phyloP scores from a whole-genome alignment of 2,113 vertebrate genomes.

The Nipponia nippon region DNA sequence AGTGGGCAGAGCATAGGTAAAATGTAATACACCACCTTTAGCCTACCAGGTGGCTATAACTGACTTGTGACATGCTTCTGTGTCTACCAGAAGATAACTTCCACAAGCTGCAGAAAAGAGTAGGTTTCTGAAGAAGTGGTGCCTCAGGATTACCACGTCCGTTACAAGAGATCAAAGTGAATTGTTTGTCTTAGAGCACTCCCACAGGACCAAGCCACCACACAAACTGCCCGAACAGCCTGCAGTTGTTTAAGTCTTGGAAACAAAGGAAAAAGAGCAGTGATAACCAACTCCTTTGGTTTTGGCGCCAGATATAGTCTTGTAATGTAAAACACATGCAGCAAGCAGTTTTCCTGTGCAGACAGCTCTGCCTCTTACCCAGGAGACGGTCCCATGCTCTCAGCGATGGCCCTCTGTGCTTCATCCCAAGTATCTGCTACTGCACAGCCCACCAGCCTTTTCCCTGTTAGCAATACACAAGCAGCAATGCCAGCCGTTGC shows the following conservation, averaged over 20 bases:
- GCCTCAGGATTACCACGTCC: conserved; percentile 18
- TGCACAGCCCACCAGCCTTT: background rate
- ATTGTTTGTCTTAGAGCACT: conserved; percentile 24
- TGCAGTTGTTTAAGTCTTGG: conserved; percentile 13
- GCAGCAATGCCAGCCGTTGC: accelerated
- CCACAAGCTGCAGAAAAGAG: background rate
- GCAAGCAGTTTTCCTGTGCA: background rate
- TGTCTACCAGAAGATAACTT: background rate
- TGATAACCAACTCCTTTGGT: conserved; percentile 10
- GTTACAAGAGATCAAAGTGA: conserved; percentile 43
- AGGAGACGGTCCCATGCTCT: background rate
- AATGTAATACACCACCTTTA: background rate
- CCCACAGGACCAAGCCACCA: conserved; percentile 26
- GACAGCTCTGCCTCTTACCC: background rate
- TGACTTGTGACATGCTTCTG: background rate
- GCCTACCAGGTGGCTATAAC: background rate
- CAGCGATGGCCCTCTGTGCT: background rate
- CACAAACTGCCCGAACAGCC: background rate
- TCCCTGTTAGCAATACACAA: background rate
- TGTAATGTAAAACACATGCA: background rate
- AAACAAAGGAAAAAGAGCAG: conserved; percentile 26
- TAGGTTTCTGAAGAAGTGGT: background rate
- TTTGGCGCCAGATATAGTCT: background rate
- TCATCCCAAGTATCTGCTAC: background rate
- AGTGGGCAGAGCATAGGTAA: background rate